phyloP scores from a whole-genome alignment of 1,140 invertebrate genomes.

The Pteromalus puparum region DNA sequence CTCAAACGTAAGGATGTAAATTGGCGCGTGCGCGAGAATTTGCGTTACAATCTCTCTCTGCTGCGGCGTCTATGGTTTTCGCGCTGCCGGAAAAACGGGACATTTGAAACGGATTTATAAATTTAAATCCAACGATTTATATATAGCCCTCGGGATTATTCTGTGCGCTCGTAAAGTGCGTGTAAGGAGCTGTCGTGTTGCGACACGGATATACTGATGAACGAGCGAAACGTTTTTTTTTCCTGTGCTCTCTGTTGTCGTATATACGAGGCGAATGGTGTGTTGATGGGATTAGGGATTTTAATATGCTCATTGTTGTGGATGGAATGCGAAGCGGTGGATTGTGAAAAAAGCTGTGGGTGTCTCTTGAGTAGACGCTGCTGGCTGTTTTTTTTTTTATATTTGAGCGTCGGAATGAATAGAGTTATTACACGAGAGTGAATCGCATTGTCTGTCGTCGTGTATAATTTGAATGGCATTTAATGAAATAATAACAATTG shows the following conservation, averaged over 20 bases:
- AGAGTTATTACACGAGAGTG: neutral
- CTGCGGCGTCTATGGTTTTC: neutral
- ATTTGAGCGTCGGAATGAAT: neutral
- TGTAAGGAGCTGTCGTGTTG: too few relatives aligned
- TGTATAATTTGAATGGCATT: neutral
- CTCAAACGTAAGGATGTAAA: constrained; percentile 39
- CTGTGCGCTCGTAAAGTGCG: neutral
- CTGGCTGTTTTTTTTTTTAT: neutral
- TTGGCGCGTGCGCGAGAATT: constrained; percentile 14
- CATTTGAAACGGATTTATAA: constrained; percentile 11
- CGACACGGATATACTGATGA: too few relatives aligned
- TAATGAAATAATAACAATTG: neutral
- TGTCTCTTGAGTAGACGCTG: neutral
- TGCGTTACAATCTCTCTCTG: constrained; percentile 30
- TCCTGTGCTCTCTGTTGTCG: neutral
- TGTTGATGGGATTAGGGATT: neutral
- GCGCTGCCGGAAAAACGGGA: neutral
- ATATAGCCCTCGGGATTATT: neutral
- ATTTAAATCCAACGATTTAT: neutral
- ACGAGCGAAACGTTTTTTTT: too few relatives aligned
- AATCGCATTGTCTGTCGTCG: neutral
- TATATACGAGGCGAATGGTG: too few relatives aligned
- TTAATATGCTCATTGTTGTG: constrained; percentile 21
- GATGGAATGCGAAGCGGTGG: neutral
- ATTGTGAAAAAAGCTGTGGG: constrained; percentile 15